Evolutionary conservation across 2,888 invertebrate genomes (phyloP).

Genomic region (Hirtodrosophila alboralis): DNA sequence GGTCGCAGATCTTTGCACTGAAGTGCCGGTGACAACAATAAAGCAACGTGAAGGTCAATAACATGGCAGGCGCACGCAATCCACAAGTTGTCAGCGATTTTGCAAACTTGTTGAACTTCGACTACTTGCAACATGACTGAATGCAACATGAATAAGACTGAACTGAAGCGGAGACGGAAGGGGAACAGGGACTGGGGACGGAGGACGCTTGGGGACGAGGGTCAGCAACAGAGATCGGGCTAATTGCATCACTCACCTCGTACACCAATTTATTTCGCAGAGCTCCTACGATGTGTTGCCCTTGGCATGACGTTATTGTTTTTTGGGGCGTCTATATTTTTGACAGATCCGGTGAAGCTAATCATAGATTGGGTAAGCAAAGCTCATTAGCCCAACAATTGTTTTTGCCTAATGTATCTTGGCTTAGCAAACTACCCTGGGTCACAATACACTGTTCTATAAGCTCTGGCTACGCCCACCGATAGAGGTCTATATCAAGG

Average conservation of each 20-base stretch:
- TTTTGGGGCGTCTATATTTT: conserved; percentile 72
- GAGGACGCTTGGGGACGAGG: too few relatives aligned
- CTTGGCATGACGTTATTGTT: conserved; percentile 78
- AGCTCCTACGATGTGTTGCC: conserved; percentile 76
- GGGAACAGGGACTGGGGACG: too few relatives aligned
- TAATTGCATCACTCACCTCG: conserved; percentile 63
- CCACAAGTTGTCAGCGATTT: conserved; percentile 56
- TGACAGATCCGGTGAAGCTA: conserved; percentile 77
- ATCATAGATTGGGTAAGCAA: conserved; percentile 80
- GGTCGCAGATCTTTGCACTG: conserved; percentile 65
- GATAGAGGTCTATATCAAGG: conserved; percentile 87
- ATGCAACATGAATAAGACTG: background rate
- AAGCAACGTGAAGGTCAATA: conserved; percentile 56
- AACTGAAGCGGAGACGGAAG: background rate
- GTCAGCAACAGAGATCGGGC: conserved; percentile 2
- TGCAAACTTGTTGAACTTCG: conserved; percentile 72
- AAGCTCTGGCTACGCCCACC: conserved; percentile 88
- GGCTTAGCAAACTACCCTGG: conserved; percentile 82
- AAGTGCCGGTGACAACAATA: conserved; percentile 3
- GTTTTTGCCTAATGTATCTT: background rate
- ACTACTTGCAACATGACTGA: conserved; percentile 45
- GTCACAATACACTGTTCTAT: conserved; percentile 86
- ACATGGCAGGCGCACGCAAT: conserved; percentile 60
- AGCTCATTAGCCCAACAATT: background rate
- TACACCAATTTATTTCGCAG: conserved; percentile 71